Conservation (phyloP, 2,888 invertebrate species). For the Agonopterix heracliana region DNA sequence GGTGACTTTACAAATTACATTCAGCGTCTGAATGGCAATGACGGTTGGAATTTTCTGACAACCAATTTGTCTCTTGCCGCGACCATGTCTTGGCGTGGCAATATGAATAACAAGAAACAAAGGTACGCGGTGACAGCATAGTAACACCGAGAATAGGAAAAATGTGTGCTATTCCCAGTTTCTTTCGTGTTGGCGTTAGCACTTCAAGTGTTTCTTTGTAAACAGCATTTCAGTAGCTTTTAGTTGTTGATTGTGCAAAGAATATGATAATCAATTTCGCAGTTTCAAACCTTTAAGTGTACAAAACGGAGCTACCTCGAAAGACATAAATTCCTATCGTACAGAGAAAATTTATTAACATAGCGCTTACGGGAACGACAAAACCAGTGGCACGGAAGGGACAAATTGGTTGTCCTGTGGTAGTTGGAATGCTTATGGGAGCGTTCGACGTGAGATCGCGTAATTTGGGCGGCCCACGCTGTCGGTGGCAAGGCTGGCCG, state of each 20-base stretch:
- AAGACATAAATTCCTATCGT: too few relatives aligned
- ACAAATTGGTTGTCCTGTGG: constrained; percentile 55
- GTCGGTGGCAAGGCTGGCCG: constrained; percentile 36
- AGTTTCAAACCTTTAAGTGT: too few relatives aligned
- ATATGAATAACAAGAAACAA: not conserved
- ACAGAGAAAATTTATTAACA: constrained; percentile 1
- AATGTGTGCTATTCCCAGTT: too few relatives aligned
- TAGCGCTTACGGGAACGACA: constrained; percentile 3
- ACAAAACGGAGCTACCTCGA: too few relatives aligned
- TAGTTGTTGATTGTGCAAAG: too few relatives aligned
- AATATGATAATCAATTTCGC: too few relatives aligned
- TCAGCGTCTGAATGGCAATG: constrained; percentile 44
- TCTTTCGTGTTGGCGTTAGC: too few relatives aligned
- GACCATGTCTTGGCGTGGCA: constrained; percentile 11
- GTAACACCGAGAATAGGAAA: too few relatives aligned
- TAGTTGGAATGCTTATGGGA: constrained; percentile 48
- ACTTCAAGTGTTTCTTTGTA: too few relatives aligned
- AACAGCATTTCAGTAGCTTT: too few relatives aligned
- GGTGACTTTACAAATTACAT: constrained; percentile 43
- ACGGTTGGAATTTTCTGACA: constrained; percentile 37
- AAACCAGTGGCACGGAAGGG: constrained; percentile 13
- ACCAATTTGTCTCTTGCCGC: constrained; percentile 36
- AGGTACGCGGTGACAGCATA: not conserved
- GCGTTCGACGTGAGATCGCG: constrained; percentile 37
- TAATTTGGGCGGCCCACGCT: constrained; percentile 45